Percentiles rank a stretch among this genome's conserved stretches.
Conservation (phyloP, 2,888 invertebrate species). For the Sympetrum striolatum region DNA sequence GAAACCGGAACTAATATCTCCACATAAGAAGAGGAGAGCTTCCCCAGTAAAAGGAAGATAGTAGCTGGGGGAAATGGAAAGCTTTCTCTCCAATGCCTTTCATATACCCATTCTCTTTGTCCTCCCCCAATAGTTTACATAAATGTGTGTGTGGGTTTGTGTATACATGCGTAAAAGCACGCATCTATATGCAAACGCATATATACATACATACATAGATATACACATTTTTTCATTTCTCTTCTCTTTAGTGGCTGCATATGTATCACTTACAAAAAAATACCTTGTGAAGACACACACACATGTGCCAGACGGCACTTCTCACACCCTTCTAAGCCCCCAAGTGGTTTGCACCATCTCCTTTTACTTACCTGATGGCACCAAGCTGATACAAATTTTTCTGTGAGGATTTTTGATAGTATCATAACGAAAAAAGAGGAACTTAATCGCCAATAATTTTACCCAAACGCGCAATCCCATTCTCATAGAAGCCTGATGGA, state of each 20-base stretch:
- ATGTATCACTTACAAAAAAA: conserved; percentile 25
- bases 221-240: conserved; percentile 20
- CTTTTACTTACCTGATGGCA: conserved; percentile 14
- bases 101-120: conserved; percentile 2
- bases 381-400: conserved; percentile 3
- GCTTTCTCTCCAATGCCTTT: conserved; percentile 45
- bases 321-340: conserved; percentile 10
- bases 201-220: conserved; percentile 10
- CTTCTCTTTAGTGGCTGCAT: conserved; percentile 34
- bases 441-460: not conserved
- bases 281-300: conserved; percentile 32
- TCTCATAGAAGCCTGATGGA: not conserved
- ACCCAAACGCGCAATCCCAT: not conserved
- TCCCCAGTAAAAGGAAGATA: conserved; percentile 10
- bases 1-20: conserved; percentile 2
- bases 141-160: not conserved
- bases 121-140: conserved; percentile 38
- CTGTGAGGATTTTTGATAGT: not conserved
- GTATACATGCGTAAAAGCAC: no score
- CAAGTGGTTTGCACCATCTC: conserved; percentile 16
- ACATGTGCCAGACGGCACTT: conserved; percentile 12
- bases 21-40: not conserved
- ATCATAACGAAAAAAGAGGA: not conserved
- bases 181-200: no score
- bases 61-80: conserved; percentile 43